Base-by-base conservation (phyloP, 2,113 vertebrate species). In the Chaenocephalus aceratus region DNA sequence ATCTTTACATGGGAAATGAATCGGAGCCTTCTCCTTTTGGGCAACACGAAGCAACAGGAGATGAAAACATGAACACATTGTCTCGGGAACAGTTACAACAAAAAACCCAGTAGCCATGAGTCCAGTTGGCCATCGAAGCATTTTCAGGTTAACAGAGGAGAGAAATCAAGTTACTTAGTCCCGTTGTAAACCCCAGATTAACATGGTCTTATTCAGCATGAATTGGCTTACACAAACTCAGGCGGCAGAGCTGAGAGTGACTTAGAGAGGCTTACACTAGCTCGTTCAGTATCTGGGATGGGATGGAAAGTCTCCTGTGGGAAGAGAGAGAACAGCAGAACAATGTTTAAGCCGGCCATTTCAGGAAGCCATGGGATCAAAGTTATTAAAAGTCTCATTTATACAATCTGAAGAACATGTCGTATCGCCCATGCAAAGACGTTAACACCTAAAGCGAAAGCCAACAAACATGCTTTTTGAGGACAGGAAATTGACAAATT, bases 181-280 rank as follows among this genome's bases (percentile, higher is more conserved):
- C 56, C 74, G 11, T 83, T 71, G 82, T 90, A 91, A 93, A 92
- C 57, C 89, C 91, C 88, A 88, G 92, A 92, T 94, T 92, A 93
- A 92, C 90, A 89, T 75, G 90, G 80, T 92, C 87, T 94, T 92
- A 92, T 92, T 90, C 89, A 89, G 93, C 90, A 89, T 92, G 87
- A 92, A 88, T 88, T 85, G 89, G 91, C 88, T 93, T 86, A 84
- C 86, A 89, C 77, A 75, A 81, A 75, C 90, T 77, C 82, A 86
- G 88, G 88, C 86, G 83, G 62, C 48, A 68, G 82, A 90, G 93
- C 90, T 92, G 75, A 91, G 77, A 89, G 81, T 82, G 93, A 91
- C 88, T 94, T 94, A 93, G 86, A 48, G 80, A 69, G 93, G 93
- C 92, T 94, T 94, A 94, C 77, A 77, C 86, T 58, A 76, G 86